Conservation (phyloP, 1,140 invertebrate species). For the Whitmania pigra region DNA sequence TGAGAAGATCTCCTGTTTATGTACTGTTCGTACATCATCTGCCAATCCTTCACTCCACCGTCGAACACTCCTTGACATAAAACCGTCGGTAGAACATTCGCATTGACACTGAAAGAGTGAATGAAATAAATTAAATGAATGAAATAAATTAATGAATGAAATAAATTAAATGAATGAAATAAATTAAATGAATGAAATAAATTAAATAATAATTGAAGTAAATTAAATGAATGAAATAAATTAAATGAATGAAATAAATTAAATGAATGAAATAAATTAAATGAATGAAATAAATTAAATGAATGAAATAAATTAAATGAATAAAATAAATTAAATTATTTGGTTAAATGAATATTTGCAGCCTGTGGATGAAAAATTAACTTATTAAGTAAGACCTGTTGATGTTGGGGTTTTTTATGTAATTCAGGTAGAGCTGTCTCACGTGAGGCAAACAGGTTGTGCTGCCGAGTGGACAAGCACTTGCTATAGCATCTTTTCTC, state of each 20-base stretch:
- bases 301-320: background rate
- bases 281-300: background rate
- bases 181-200: background rate
- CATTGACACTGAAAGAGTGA: background rate
- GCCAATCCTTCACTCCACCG: background rate
- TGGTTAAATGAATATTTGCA: too few relatives aligned
- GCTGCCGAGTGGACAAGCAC: background rate
- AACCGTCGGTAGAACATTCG: background rate
- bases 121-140: background rate
- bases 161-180: background rate
- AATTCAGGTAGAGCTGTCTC: background rate
- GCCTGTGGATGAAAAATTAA: background rate
- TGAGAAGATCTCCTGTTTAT: background rate
- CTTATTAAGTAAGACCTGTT: background rate
- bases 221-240: background rate
- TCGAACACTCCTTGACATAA: slow-evolving; percentile 7
- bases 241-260: background rate
- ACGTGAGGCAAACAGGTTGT: background rate
- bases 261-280: background rate
- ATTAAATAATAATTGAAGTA: background rate
- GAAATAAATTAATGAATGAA: background rate
- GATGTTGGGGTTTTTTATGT: background rate
- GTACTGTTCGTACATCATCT: background rate
- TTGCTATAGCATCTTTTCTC: background rate
- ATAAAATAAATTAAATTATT: background rate